Evolutionary conservation across 2,888 invertebrate species (phyloP), one percentile per base, ranked within the genome.

Genomic region (Aphodius granarius): DNA sequence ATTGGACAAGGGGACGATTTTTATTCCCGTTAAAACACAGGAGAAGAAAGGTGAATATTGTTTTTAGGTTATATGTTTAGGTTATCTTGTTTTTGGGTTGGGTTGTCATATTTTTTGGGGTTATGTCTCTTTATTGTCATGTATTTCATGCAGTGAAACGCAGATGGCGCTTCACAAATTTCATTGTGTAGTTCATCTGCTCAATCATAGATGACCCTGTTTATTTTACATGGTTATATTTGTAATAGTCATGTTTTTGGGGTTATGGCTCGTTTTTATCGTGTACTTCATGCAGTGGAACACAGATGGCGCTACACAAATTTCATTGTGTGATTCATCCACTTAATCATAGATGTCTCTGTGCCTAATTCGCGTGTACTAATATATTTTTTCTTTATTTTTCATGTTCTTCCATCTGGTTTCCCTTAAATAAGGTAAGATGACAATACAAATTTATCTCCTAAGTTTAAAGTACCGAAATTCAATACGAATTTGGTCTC

Each of bases 391-490:
- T 82, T 79, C 84, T 83, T 81, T 83, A 84, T 85, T 82, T 83
- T 79, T 74, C 78, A 78, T 81, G 79, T 80, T 78, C 75, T 76
- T 80, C 15, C 80, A 76, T 77, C 80, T 78, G 72, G 78, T 82
- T 79, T 79, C 81, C 79, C 82, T 86, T 84, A 83, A 79, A 88
- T 82, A 89, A 89, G 89, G 89, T 89, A 89, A 89, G 89, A 87
- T 87, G 84, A 83, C 77, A 81, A 76, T 72, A 77, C 43, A 66
- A 75, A 66, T 21, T 19, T 76, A 75, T 74, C 76, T 13, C 15
- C 77, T 19, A 80, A 81, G 72, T 83, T 84, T 76, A 75, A 80
- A 13, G 80, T 83, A 73, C 84, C 83, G 3, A 83, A 82, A 70
- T 66, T 75, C 22, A 75, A 77, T 63, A 68, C 73, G 0, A 73